Evolutionary conservation across 2,888 invertebrate species (phyloP).

Genomic region (Leptinotarsa juncta): DNA sequence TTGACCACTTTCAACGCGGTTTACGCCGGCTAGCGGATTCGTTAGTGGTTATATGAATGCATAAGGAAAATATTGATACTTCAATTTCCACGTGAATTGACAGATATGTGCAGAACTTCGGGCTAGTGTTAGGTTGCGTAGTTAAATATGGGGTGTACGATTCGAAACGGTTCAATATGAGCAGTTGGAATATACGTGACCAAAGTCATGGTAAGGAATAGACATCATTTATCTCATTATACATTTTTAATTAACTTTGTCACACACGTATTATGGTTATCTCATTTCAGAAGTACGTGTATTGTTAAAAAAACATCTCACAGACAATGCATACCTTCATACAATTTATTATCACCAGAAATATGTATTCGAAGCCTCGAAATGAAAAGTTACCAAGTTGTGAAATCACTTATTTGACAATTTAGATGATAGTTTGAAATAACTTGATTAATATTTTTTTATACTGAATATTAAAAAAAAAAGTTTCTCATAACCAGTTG

Average conservation of each 20-base stretch:
- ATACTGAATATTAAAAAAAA: too few relatives aligned
- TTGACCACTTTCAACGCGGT: constrained; percentile 20
- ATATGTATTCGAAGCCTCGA: too few relatives aligned
- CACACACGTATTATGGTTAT: too few relatives aligned
- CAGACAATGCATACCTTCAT: too few relatives aligned
- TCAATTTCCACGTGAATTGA: neutral
- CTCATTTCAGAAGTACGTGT: too few relatives aligned
- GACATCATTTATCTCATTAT: neutral
- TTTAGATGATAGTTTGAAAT: too few relatives aligned
- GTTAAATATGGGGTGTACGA: neutral
- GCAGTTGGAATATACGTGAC: neutral
- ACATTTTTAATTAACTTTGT: neutral
- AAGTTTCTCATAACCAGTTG: too few relatives aligned
- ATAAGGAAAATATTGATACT: neutral
- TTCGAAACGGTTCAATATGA: neutral
- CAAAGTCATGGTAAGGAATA: constrained; percentile 3
- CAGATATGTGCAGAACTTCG: neutral
- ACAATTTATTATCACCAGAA: too few relatives aligned
- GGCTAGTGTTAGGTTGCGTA: neutral
- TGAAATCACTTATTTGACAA: too few relatives aligned
- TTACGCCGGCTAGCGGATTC: constrained; percentile 17
- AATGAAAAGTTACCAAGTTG: too few relatives aligned
- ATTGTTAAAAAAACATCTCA: too few relatives aligned
- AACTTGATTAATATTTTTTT: too few relatives aligned
- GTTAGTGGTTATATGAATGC: constrained; percentile 20